Conservation (phyloP, 2,113 vertebrate species). For the Smithornis capensis region DNA sequence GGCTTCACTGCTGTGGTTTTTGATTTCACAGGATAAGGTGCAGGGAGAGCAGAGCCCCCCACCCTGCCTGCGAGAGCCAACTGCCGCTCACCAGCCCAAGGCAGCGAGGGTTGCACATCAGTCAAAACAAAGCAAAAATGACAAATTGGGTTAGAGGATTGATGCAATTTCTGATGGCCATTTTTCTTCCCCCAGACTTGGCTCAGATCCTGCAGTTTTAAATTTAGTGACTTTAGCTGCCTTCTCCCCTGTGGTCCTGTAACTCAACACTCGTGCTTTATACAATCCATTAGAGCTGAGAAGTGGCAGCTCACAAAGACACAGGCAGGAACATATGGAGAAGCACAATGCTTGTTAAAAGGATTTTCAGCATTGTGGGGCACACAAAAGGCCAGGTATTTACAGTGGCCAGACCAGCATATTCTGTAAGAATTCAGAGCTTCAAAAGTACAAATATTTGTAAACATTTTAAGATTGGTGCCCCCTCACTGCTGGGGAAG, state of each 20-base stretch:
- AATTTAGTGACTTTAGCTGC: constrained; percentile 60
- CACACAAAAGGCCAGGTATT: constrained; percentile 27
- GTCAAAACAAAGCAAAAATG: constrained; percentile 27
- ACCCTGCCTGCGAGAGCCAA: background rate
- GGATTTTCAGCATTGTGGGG: background rate
- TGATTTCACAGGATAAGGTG: constrained; percentile 29
- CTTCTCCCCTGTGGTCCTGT: constrained; percentile 58
- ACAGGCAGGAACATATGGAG: background rate
- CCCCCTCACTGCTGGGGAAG: background rate
- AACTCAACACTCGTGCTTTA: constrained; percentile 29
- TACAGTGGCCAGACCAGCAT: background rate
- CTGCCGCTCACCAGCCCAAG: background rate
- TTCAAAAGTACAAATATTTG: background rate
- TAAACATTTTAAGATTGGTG: background rate
- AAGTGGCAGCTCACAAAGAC: constrained; percentile 22
- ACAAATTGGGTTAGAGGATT: constrained; percentile 8
- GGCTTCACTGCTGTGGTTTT: background rate
- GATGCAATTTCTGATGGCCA: constrained; percentile 17
- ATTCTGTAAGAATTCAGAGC: background rate
- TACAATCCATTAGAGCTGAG: constrained; percentile 35
- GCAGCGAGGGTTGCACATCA: background rate
- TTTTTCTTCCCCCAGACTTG: constrained; percentile 49
- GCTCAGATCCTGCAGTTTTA: constrained; percentile 26
- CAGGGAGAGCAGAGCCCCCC: background rate
- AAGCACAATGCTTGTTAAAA: background rate